Percentiles rank a stretch among this genome's conserved stretches.
Conservation (phyloP, 2,888 invertebrate genomes). For the Gibbula magus region DNA sequence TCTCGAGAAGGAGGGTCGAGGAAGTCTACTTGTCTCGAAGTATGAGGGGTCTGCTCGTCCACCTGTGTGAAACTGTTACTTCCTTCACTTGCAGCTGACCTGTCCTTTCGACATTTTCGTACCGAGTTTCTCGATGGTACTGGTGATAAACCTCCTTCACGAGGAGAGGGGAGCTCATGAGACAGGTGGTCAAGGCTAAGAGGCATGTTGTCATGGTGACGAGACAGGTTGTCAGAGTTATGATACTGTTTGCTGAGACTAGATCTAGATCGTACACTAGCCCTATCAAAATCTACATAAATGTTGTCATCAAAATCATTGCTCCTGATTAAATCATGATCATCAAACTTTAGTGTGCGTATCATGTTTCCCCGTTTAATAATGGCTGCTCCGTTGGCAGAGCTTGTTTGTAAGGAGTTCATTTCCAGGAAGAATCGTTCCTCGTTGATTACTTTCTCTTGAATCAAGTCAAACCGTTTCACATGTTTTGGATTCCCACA, state of each 20-base stretch:
- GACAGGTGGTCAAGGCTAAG: no score
- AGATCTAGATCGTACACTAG: background rate
- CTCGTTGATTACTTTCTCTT: conserved; percentile 42
- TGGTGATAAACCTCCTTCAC: background rate
- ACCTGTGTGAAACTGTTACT: no score
- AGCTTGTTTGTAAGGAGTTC: conserved; percentile 49
- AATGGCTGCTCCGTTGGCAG: conserved; percentile 30
- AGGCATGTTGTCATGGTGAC: background rate
- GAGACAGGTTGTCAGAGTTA: background rate
- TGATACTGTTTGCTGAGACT: background rate
- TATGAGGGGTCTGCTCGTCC: no score
- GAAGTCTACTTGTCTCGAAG: no score
- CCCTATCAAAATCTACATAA: background rate
- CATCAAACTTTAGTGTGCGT: conserved; percentile 27
- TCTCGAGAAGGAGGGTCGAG: background rate
- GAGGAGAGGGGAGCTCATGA: no score
- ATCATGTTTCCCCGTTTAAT: conserved; percentile 20
- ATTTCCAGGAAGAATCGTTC: conserved; percentile 51
- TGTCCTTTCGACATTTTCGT: no score
- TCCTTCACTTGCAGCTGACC: no score
- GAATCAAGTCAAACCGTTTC: conserved; percentile 44
- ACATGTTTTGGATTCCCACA: conserved; percentile 43
- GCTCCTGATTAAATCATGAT: background rate
- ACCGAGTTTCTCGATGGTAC: background rate
- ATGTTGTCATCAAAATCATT: background rate